Percentiles rank a stretch among this genome's conserved stretches.
Conservation (phyloP, 2,888 invertebrate species). For the Hanleya hanleyi region DNA sequence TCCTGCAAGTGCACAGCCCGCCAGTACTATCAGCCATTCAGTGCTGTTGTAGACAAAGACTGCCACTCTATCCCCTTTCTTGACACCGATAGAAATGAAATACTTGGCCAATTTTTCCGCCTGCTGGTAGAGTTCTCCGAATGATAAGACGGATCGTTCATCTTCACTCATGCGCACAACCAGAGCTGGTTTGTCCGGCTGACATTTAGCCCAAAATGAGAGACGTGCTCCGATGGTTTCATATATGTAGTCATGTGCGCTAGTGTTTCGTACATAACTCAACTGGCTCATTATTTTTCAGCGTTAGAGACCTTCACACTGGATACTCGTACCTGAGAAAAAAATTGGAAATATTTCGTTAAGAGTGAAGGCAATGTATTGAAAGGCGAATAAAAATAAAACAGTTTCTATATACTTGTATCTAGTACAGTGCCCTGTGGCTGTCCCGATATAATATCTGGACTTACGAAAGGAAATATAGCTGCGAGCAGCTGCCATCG, state of each 20-base stretch:
- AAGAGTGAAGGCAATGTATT: too few species aligned
- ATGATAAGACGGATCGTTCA: slow-evolving; percentile 1
- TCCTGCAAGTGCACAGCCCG: not conserved
- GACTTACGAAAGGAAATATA: too few species aligned
- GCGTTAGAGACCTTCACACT: too few species aligned
- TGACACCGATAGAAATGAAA: not conserved
- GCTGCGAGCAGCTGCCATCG: too few species aligned
- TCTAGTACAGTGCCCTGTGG: too few species aligned
- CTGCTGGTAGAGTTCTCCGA: not conserved
- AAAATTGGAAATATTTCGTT: too few species aligned
- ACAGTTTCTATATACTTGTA: too few species aligned
- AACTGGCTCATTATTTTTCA: not conserved
- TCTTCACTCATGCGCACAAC: not conserved
- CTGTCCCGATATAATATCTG: too few species aligned
- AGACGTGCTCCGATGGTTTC: not conserved
- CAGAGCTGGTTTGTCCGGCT: slow-evolving; percentile 13
- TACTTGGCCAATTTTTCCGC: slow-evolving; percentile 5
- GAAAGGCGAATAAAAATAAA: too few species aligned
- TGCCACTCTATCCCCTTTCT: slow-evolving; percentile 4
- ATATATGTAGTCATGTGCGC: not conserved
- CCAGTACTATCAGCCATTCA: not conserved
- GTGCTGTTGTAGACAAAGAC: slow-evolving; percentile 3
- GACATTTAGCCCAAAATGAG: not conserved
- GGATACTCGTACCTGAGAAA: too few species aligned
- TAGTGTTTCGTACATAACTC: not conserved